Conservation (phyloP, 2,113 vertebrate species). For the Hippopotamus amphibius region DNA sequence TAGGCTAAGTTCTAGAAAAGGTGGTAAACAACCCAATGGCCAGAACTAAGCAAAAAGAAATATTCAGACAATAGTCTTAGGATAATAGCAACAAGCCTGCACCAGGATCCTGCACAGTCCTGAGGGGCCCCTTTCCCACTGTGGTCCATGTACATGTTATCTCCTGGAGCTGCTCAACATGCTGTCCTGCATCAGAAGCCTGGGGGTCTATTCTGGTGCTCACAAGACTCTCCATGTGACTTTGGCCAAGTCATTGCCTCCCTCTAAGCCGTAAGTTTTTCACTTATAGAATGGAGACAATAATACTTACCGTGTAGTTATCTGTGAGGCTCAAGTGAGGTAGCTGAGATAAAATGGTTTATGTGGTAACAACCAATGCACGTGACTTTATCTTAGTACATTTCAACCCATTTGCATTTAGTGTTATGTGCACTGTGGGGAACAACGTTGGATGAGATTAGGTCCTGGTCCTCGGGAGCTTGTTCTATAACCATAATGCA, state of each 20-base stretch:
- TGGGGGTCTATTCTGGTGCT: neutral
- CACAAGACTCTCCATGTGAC: neutral
- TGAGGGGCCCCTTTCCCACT: neutral
- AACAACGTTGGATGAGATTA: neutral
- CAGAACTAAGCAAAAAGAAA: neutral
- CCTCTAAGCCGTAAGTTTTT: neutral
- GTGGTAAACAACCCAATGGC: neutral
- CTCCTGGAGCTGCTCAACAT: neutral
- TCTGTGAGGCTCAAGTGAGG: neutral
- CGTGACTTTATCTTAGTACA: neutral
- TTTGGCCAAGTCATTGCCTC: neutral
- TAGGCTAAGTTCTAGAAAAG: neutral
- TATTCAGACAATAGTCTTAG: neutral
- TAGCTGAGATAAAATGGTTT: neutral
- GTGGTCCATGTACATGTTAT: rapidly evolving
- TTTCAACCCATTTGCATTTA: neutral
- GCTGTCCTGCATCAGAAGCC: neutral
- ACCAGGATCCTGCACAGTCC: too few relatives aligned
- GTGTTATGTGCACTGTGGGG: neutral
- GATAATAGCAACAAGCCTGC: neutral
- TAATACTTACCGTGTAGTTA: neutral
- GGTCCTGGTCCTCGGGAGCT: neutral
- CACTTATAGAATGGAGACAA: neutral
- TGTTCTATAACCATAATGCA: neutral
- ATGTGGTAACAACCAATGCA: neutral